A percentile compares a stretch with the other conserved stretches of the same genome.
These are phyloP conservation scores for Dromococcyx pavoninus DNA, from an alignment of 2,797 vertebrate species.

Conservation along the genomic window DNA sequence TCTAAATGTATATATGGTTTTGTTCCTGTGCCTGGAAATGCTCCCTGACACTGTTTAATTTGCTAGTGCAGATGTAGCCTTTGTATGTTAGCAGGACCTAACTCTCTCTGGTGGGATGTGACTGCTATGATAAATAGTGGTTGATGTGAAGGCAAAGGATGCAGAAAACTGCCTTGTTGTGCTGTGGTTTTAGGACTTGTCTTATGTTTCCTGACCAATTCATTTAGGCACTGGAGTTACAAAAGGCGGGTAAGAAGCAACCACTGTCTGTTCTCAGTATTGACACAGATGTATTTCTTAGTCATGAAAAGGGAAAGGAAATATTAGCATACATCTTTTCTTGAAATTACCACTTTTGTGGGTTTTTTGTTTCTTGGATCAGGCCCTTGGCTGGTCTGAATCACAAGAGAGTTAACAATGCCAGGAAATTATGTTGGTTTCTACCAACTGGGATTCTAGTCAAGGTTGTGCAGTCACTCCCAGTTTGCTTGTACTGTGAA, in stretches of 20 bases:
- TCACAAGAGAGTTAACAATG: background rate
- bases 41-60: background rate
- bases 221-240: background rate
- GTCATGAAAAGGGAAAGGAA: background rate
- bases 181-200: background rate
- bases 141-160: background rate
- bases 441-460: background rate
- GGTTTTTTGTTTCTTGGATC: background rate
- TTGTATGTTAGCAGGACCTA: background rate
- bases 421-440: background rate
- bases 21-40: background rate
- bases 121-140: background rate
- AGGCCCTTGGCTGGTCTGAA: background rate
- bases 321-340: background rate
- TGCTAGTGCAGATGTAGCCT: background rate
- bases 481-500: background rate
- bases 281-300: background rate
- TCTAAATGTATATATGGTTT: background rate
- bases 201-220: background rate
- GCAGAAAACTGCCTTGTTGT: accelerated
- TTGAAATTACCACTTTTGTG: background rate
- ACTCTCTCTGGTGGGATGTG: background rate
- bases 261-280: background rate
- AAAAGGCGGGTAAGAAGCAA: accelerated
- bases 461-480: background rate